These are phyloP conservation scores for Allygus modestus DNA, from an alignment of 2,888 invertebrate genomes.

Conservation along the genomic window DNA sequence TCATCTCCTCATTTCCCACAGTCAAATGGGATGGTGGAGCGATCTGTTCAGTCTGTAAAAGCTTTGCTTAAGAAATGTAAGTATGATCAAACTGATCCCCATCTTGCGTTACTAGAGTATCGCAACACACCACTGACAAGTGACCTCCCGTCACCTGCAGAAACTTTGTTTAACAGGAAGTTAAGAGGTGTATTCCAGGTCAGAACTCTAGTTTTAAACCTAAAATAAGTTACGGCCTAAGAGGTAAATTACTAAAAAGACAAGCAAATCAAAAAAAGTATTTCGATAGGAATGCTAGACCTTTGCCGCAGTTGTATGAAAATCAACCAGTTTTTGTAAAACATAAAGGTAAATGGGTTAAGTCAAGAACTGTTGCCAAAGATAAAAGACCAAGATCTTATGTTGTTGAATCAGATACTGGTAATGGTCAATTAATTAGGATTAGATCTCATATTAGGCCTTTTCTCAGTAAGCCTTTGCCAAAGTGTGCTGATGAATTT, in stretches of 20 bases:
- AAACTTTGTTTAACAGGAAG: slow-evolving; percentile 46
- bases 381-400: slow-evolving; percentile 1
- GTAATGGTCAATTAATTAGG: neutral
- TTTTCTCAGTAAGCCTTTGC: neutral
- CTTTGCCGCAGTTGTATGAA: neutral
- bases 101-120: slow-evolving; percentile 47
- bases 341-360: slow-evolving; percentile 32
- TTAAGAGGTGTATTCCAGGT: slow-evolving; percentile 30
- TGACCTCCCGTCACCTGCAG: slow-evolving; percentile 52
- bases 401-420: neutral
- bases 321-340: slow-evolving; percentile 35
- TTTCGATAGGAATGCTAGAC: slow-evolving; percentile 28
- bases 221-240: neutral
- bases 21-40: slow-evolving; percentile 62
- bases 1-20: slow-evolving; percentile 61
- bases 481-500: neutral
- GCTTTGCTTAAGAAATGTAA: slow-evolving; percentile 48
- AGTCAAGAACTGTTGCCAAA: slow-evolving; percentile 2
- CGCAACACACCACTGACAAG: slow-evolving; percentile 50
- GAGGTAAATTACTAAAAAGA: slow-evolving; percentile 24
- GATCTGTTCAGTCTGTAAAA: slow-evolving; percentile 32
- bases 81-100: slow-evolving; percentile 20
- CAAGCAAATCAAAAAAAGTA: slow-evolving; percentile 35
- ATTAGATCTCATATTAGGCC: slow-evolving; percentile 3
- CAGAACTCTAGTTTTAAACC: neutral